Percentiles rank a stretch among this genome's conserved stretches.
Conservation (phyloP, 2,797 vertebrate species). For the Cyprinella venusta region DNA sequence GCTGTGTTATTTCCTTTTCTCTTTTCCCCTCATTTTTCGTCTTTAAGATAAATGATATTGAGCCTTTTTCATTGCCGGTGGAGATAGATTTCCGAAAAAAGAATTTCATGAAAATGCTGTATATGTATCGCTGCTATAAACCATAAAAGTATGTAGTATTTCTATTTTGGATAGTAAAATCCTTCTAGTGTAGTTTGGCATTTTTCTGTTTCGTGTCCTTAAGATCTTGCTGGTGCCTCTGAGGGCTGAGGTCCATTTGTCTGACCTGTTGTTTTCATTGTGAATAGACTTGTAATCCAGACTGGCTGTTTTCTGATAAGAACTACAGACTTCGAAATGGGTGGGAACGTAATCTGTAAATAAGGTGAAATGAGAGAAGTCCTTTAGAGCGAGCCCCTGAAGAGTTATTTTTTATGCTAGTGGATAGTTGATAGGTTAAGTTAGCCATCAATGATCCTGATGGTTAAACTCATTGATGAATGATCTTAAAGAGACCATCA, state of each 20-base stretch:
- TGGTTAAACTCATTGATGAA: not conserved
- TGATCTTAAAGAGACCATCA: not conserved
- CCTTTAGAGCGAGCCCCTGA: not conserved
- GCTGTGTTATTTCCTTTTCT: slow-evolving; percentile 32
- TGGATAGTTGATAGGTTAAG: not conserved
- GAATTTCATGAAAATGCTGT: slow-evolving; percentile 21
- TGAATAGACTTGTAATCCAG: not conserved
- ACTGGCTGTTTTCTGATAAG: not conserved
- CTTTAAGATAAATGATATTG: slow-evolving; percentile 8
- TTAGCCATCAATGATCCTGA: not conserved
- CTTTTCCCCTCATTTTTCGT: not conserved
- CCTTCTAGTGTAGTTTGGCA: not conserved
- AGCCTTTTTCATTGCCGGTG: not conserved
- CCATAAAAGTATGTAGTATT: slow-evolving; percentile 10
- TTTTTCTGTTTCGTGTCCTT: not conserved
- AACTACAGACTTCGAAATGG: not conserved
- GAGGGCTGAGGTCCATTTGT: not conserved
- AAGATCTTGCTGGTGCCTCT: slow-evolving; percentile 4
- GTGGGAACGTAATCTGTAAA: not conserved
- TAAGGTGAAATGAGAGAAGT: not conserved
- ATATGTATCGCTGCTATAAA: slow-evolving; percentile 16
- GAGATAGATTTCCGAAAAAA: not conserved
- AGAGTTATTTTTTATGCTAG: not conserved
- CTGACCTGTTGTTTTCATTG: slow-evolving; percentile 4
- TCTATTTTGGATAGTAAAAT: slow-evolving; percentile 1